A percentile compares a stretch with the other conserved stretches of the same genome.
These are phyloP conservation scores for Tretioscincus oriximinensis DNA, from an alignment of 2,113 vertebrate genomes.

Conservation along the genomic window DNA sequence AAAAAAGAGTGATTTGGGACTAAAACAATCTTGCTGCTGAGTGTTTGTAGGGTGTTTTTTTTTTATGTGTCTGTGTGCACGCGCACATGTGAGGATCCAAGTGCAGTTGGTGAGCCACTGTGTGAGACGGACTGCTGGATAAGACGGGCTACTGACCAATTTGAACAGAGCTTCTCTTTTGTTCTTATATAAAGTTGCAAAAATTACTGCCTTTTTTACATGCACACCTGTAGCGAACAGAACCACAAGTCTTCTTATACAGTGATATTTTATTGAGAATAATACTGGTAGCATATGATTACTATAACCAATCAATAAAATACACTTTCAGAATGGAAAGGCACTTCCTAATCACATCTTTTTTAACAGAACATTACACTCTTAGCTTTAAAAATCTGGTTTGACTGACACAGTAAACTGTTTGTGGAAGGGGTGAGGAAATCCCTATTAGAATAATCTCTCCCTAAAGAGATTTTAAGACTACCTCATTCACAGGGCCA, in stretches of 20 bases:
- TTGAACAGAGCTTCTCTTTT: too few relatives aligned
- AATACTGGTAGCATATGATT: background rate
- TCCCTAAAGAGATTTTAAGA: conserved; percentile 72
- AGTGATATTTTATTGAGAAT: background rate
- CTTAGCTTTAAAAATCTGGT: conserved; percentile 58
- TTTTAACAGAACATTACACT: conserved; percentile 31
- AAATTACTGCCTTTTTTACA: background rate
- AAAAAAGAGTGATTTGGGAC: too few relatives aligned
- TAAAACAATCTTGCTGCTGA: too few relatives aligned
- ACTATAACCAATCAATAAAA: background rate
- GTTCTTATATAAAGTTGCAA: too few relatives aligned
- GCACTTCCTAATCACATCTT: conserved; percentile 53
- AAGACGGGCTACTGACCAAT: too few relatives aligned
- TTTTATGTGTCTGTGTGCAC: too few relatives aligned
- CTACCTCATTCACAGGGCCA: conserved; percentile 71
- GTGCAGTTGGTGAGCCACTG: too few relatives aligned
- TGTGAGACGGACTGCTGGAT: too few relatives aligned
- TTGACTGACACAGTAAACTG: conserved; percentile 52
- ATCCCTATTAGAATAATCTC: conserved; percentile 74
- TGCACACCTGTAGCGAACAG: background rate
- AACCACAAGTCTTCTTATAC: background rate
- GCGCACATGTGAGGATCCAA: too few relatives aligned
- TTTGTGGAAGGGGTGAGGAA: conserved; percentile 50
- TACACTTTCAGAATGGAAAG: conserved; percentile 25
- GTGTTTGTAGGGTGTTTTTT: too few relatives aligned